Percentiles rank a stretch among this genome's conserved stretches.
Evolutionary conservation across 2,888 invertebrate species (phyloP).

Genomic region (Maniola hyperantus): DNA sequence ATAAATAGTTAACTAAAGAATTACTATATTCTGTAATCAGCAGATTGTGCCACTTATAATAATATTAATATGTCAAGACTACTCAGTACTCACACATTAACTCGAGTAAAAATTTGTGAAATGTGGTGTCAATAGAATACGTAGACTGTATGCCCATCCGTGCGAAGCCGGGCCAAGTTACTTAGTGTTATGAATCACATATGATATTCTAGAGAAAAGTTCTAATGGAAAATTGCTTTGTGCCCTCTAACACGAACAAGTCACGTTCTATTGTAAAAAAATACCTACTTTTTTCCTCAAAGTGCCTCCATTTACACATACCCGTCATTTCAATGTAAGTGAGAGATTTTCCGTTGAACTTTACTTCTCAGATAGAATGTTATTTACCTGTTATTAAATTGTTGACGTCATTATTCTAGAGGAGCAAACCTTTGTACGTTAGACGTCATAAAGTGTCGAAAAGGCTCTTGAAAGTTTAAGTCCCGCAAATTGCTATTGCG

Average conservation of each 20-base stretch:
- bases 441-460: not conserved
- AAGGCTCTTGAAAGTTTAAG: too few species aligned
- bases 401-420: not conserved
- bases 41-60: too few species aligned
- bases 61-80: too few species aligned
- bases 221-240: conserved; percentile 44
- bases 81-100: too few species aligned
- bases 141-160: not conserved
- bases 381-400: conserved; percentile 31
- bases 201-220: conserved; percentile 43
- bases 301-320: conserved; percentile 36
- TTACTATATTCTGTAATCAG: too few species aligned
- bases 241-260: conserved; percentile 40
- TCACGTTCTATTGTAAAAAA: conserved; percentile 43
- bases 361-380: conserved; percentile 27
- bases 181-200: conserved; percentile 28
- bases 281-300: conserved; percentile 39
- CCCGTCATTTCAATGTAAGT: conserved; percentile 31
- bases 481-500: too few species aligned
- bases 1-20: too few species aligned
- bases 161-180: not conserved
- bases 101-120: too few species aligned
- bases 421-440: not conserved
- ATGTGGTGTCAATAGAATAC: too few species aligned
- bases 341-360: conserved; percentile 35